phyloP scores from a whole-genome alignment of 2,888 invertebrate species.

The Anagyrus pseudococci region DNA sequence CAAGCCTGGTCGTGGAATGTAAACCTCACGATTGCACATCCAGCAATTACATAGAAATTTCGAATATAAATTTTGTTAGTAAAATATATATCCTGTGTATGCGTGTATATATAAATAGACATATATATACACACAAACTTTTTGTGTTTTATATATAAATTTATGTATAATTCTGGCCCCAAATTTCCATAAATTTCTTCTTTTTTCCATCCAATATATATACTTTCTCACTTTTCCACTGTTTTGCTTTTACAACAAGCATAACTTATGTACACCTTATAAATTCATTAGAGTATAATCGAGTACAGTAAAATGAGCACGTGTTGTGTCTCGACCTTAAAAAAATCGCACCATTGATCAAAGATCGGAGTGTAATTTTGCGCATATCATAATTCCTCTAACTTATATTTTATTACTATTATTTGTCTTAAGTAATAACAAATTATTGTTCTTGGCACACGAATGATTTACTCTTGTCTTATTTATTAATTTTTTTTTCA shows the following conservation, averaged over 20 bases:
- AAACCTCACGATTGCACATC: conserved; percentile 55
- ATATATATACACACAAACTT: conserved; percentile 44
- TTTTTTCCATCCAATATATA: conserved; percentile 37
- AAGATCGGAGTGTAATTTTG: conserved; percentile 30
- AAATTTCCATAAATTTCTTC: conserved; percentile 40
- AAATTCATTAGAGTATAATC: conserved; percentile 32
- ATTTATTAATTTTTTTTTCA: conserved; percentile 13
- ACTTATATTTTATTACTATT: conserved; percentile 10
- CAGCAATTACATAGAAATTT: conserved; percentile 60
- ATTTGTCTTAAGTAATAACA: conserved; percentile 31
- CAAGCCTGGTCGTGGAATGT: conserved; percentile 57
- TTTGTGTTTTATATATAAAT: conserved; percentile 50
- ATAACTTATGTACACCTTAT: conserved; percentile 37
- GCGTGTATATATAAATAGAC: conserved; percentile 48
- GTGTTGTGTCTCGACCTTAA: conserved; percentile 25
- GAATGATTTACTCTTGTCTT: conserved; percentile 31
- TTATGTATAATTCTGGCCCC: conserved; percentile 42
- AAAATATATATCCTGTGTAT: conserved; percentile 51
- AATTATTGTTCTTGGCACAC: conserved; percentile 42
- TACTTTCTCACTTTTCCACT: conserved; percentile 27
- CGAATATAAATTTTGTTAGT: conserved; percentile 61
- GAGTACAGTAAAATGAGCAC: conserved; percentile 35
- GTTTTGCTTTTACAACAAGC: conserved; percentile 32
- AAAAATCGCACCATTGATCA: conserved; percentile 38
- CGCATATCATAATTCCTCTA: not conserved